phyloP scores from a whole-genome alignment of 2,888 invertebrate species.

The Oxytorus armatus region DNA sequence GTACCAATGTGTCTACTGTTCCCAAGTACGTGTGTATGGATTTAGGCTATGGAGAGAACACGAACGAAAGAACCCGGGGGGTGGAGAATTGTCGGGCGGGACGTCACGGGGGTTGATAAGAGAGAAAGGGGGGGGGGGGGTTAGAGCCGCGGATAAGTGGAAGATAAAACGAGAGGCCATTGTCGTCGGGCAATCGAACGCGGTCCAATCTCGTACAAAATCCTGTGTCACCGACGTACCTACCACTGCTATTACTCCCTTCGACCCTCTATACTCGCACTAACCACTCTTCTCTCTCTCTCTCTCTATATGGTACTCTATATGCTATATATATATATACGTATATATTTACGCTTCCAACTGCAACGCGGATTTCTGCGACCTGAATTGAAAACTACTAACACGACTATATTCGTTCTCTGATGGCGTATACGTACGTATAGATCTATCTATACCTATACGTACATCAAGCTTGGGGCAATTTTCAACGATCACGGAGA shows the following conservation, averaged over 20 bases:
- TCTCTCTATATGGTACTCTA: no score
- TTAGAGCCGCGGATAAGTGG: slow-evolving; percentile 59
- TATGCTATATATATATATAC: no score
- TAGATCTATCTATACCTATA: not conserved
- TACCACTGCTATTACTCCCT: slow-evolving; percentile 49
- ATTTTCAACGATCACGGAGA: slow-evolving; percentile 53
- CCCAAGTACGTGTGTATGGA: not conserved
- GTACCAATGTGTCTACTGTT: not conserved
- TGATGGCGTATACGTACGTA: not conserved
- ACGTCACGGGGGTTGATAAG: slow-evolving; percentile 3
- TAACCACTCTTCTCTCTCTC: slow-evolving; percentile 49
- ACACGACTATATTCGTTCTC: slow-evolving; percentile 36
- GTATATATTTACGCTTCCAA: slow-evolving; percentile 51
- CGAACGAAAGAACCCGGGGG: slow-evolving; percentile 18
- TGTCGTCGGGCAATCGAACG: slow-evolving; percentile 70
- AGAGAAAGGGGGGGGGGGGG: slow-evolving; percentile 18
- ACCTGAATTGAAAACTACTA: slow-evolving; percentile 66
- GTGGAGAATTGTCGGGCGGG: slow-evolving; percentile 44
- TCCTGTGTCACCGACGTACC: slow-evolving; percentile 63
- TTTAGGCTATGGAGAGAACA: slow-evolving; percentile 43
- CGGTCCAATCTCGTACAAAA: slow-evolving; percentile 68
- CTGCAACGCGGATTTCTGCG: slow-evolving; percentile 57
- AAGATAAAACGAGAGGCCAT: slow-evolving; percentile 70
- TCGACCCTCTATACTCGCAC: slow-evolving; percentile 37
- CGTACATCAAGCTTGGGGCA: slow-evolving; percentile 17